phyloP scores from a whole-genome alignment of 2,797 vertebrate species.

The Poecilia picta region DNA sequence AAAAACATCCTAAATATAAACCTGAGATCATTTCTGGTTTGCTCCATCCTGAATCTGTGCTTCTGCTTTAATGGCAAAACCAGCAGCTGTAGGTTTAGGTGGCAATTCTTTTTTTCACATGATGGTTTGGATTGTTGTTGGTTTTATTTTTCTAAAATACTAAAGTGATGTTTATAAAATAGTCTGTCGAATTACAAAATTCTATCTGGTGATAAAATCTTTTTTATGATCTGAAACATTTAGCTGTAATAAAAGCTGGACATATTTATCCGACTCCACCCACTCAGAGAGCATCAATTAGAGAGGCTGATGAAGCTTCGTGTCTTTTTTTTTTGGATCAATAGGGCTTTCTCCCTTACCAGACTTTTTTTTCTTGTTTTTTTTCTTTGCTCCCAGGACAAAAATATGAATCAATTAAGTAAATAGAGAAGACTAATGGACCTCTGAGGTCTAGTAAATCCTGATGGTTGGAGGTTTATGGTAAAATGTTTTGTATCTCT shows the following conservation, averaged over 20 bases:
- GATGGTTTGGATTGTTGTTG: neutral
- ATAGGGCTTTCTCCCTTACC: conserved; percentile 13
- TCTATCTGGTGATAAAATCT: neutral
- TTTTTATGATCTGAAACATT: neutral
- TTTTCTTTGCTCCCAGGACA: conserved; percentile 8
- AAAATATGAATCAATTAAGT: conserved; percentile 45
- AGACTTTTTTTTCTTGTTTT: neutral
- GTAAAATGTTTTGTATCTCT: conserved; percentile 26
- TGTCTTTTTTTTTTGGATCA: conserved; percentile 15
- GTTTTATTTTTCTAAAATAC: neutral
- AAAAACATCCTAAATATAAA: neutral
- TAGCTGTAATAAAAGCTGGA: neutral
- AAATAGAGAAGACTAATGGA: conserved; percentile 43
- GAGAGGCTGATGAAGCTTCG: conserved; percentile 32
- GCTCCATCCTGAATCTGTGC: neutral
- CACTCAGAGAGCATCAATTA: neutral
- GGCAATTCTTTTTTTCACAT: neutral
- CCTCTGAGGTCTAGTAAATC: conserved; percentile 22
- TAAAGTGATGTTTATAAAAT: neutral
- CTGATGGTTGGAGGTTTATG: conserved; percentile 6
- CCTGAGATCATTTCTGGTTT: neutral
- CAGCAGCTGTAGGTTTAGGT: neutral
- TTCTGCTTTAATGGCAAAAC: neutral
- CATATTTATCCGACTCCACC: conserved; percentile 14
- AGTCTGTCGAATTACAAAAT: neutral